phyloP scores from a whole-genome alignment of 2,113 vertebrate species.

The Pseudorhombus dupliciocellatus region DNA sequence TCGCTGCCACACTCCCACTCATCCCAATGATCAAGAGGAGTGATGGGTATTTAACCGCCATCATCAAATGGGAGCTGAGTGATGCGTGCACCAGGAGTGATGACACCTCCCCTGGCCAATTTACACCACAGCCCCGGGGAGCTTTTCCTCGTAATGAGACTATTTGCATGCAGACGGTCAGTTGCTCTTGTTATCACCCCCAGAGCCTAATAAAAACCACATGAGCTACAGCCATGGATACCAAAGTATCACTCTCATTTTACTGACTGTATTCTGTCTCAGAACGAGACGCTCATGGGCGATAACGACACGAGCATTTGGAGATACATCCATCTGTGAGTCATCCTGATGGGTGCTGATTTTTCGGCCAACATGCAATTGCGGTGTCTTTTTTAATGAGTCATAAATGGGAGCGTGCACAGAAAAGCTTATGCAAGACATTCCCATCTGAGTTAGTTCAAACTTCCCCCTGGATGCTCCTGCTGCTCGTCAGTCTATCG shows the following conservation, averaged over 20 bases:
- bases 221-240: constrained; percentile 24
- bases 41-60: constrained; percentile 6
- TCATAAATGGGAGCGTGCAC: constrained; percentile 23
- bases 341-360: constrained; percentile 3
- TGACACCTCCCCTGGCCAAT: constrained; percentile 29
- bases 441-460: constrained; percentile 20
- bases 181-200: constrained; percentile 49
- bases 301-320: constrained; percentile 26
- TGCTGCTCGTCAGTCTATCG: constrained; percentile 43
- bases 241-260: constrained; percentile 17
- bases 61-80: constrained; percentile 22
- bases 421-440: constrained; percentile 12
- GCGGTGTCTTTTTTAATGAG: constrained; percentile 16
- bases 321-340: constrained; percentile 24
- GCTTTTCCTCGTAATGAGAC: constrained; percentile 39
- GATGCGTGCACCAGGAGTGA: constrained; percentile 17
- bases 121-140: constrained; percentile 24
- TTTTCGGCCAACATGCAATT: constrained; percentile 9
- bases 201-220: constrained; percentile 39
- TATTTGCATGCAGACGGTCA: constrained; percentile 62
- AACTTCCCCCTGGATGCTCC: constrained; percentile 11
- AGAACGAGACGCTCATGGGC: constrained; percentile 9
- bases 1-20: not conserved
- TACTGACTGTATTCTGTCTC: constrained; percentile 3
- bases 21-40: not conserved